Evolutionary conservation across 2,113 vertebrate genomes (phyloP).

Genomic region (Alligator sinensis): DNA sequence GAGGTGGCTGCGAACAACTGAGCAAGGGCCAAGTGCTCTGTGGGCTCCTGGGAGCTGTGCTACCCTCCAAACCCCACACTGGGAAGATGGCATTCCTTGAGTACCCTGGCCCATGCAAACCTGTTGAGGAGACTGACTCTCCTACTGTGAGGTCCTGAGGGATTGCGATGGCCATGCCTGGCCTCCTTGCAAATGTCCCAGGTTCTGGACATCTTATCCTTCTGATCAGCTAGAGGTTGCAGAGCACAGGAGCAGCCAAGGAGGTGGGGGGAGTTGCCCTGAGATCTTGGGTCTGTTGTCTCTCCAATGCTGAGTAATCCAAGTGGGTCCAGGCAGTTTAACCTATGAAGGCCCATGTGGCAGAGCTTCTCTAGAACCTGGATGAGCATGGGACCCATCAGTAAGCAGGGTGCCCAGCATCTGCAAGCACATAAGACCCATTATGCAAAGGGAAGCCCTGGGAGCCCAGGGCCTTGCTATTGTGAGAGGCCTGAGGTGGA

Average conservation of each 20-base stretch:
- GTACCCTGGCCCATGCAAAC: not conserved
- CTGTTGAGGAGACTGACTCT: not conserved
- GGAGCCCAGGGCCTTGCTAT: not conserved
- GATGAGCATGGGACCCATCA: too few species aligned
- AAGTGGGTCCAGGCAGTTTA: not conserved
- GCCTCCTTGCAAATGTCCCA: not conserved
- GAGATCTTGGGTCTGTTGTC: not conserved
- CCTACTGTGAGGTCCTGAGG: not conserved
- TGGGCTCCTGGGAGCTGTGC: not conserved
- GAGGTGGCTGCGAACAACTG: not conserved
- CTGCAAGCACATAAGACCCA: too few species aligned
- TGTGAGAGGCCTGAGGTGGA: not conserved
- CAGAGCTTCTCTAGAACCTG: not conserved
- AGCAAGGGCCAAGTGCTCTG: not conserved
- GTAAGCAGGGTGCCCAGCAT: too few species aligned
- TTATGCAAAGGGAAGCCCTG: not conserved
- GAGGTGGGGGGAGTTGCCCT: not conserved
- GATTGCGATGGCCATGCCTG: not conserved
- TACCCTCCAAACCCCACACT: not conserved
- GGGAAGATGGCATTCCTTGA: not conserved
- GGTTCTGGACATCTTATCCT: not conserved
- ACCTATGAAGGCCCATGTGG: not conserved
- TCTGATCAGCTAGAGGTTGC: not conserved
- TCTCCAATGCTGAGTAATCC: not conserved
- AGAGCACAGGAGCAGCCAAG: not conserved